Conservation (phyloP, 2,797 vertebrate species). For the Lacerta agilis region DNA sequence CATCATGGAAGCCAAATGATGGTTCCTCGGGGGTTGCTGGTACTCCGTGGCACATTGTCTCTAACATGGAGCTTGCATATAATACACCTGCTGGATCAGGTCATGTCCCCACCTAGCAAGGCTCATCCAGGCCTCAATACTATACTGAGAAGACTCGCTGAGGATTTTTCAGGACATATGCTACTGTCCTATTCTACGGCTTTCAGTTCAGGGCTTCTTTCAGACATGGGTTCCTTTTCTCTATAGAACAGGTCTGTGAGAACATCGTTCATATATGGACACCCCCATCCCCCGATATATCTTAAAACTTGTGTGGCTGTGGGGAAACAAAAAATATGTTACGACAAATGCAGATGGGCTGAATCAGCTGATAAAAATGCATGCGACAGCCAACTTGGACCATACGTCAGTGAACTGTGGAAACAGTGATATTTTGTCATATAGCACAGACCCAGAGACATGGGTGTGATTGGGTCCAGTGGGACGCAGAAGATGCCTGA, state of each 20-base stretch:
- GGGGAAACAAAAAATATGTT: not conserved
- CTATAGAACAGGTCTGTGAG: not conserved
- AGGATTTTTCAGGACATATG: not conserved
- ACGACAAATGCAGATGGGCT: slow-evolving; percentile 9
- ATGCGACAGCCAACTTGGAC: slow-evolving; percentile 29
- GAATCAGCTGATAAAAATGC: slow-evolving; percentile 13
- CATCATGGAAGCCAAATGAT: too few relatives aligned
- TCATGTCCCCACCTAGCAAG: too few relatives aligned
- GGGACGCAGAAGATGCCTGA: slow-evolving; percentile 43
- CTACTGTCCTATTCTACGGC: too few relatives aligned
- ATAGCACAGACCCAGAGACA: not conserved
- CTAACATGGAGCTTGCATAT: too few relatives aligned
- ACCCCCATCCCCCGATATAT: not conserved
- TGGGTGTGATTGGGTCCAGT: slow-evolving; percentile 50
- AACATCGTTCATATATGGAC: not conserved
- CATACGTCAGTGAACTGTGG: not conserved
- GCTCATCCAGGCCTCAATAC: not conserved
- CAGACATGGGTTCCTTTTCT: not conserved
- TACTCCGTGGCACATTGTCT: too few relatives aligned
- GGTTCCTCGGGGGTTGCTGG: too few relatives aligned
- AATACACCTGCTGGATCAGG: too few relatives aligned
- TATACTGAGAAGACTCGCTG: not conserved
- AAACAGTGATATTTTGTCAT: slow-evolving; percentile 12
- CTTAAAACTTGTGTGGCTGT: slow-evolving; percentile 25
- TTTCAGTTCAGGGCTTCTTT: not conserved